Base-by-base conservation (phyloP, 2,113 vertebrate genomes). In the Cheilinus undulatus region DNA sequence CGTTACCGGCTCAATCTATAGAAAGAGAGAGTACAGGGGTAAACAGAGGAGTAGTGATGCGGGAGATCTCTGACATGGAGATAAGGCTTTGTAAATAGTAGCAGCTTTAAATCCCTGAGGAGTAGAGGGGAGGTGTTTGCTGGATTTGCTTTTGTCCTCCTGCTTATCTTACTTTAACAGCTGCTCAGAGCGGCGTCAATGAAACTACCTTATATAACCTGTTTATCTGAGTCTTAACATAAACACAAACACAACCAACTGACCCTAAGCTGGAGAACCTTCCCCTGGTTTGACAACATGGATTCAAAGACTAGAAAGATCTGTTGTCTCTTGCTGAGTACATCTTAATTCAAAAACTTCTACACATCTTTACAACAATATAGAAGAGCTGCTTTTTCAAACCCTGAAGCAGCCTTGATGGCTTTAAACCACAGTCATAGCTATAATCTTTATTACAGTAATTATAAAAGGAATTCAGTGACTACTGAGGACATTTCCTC, bases 151-250 rank as follows among this genome's bases (percentile, higher is more conserved):
- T 43, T 38, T 56, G 70, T 54, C 2, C 17, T 24, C 28, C 15
- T 7, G 3, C 50, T 83, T 71, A 85, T 83, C 79, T 64, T 49
- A 28, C 13, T 26, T 3, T 7, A 28, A 59, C 78, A 60, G 69
- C 50, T 82, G 12, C 3, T 60, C 24, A 61, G 45, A 17, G n/a
- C 17, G 38, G 59, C 34, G 10, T 64, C 52, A 22, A 4, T 59
- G n/a, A n/a, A 54, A 28, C 43, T 40, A 26, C 58, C 30, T 83
- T 78, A 80, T 59, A 26, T 74, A 83, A 85, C 27, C 15, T 34
- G 58, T 62, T 24, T 51, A 43, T 73, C n/a, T 28, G 13, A 22
- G 12, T 54, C 66, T 49, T 38, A 50, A 42, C 32, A 43, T 59
- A 34, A 69, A 77, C 38, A 52, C 9, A 30, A 11, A 11, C n/a